Conservation (phyloP, 2,113 vertebrate species). For the Melanocharis versteri region DNA sequence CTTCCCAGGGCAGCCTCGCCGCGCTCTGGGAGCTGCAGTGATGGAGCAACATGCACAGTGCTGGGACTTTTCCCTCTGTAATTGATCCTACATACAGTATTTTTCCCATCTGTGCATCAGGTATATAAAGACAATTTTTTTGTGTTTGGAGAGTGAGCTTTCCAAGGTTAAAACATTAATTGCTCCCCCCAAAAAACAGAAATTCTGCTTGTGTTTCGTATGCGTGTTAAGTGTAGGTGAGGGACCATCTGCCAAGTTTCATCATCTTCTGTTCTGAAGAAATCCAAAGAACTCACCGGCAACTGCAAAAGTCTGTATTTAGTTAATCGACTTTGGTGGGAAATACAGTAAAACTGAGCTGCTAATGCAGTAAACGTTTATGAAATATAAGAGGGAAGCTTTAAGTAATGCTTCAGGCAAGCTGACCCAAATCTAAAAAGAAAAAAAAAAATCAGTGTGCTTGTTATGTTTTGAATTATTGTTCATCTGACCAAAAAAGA, state of each 20-base stretch:
- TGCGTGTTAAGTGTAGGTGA: not conserved
- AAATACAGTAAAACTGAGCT: not conserved
- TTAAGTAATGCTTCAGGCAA: not conserved
- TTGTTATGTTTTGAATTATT: not conserved
- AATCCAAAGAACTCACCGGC: not conserved
- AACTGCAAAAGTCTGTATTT: not conserved
- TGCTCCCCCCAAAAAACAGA: rapidly evolving
- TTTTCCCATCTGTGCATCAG: not conserved
- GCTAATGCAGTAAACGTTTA: not conserved
- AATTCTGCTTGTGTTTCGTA: not conserved
- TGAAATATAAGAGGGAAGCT: not conserved
- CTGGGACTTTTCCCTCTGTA: not conserved
- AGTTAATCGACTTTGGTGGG: not conserved
- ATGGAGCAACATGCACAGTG: rapidly evolving
- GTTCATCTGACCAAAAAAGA: not conserved
- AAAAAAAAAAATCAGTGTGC: not conserved
- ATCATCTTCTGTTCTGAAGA: not conserved
- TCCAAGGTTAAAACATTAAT: not conserved
- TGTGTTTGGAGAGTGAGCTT: not conserved
- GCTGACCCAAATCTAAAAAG: not conserved
- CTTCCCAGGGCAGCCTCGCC: not conserved
- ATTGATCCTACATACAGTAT: rapidly evolving
- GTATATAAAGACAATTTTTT: not conserved
- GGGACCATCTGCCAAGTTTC: not conserved
- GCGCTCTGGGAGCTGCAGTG: not conserved